Evolutionary conservation across 2,797 vertebrate species (phyloP), one percentile per base, ranked within the genome.

Genomic region (Xerus rutilus): DNA sequence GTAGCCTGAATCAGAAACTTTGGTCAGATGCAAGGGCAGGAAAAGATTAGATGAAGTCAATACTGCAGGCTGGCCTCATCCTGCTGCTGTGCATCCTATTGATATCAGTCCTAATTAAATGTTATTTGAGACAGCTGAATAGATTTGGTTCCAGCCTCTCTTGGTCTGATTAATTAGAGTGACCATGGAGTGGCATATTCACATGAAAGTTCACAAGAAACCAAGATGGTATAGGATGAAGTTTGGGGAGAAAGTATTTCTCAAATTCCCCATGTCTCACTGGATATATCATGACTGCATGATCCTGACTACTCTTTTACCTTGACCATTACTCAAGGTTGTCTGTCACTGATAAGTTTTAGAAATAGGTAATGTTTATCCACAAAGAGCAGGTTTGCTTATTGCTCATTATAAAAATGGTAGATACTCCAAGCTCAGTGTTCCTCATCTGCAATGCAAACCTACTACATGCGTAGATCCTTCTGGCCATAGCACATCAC

Each of bases 101-200:
- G 73, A 72, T 67, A 65, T 20, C 25, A 91, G 59, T 62, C 20
- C 11, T 25, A 94, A 83, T 43, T 89, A 90, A 86, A 92, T 69
- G 65, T 32, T 67, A 3, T 43, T 49, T 21, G n/a, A 96, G 78
- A 54, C 15, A 89, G 45, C 21, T 70, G 45, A 86, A 54, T 9
- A 77, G 67, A 94, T 77, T 52, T 82, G 78, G 70, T 59, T 83
- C 86, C 43, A 62, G 39, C 13, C n/a, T 77, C 86, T 82, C 67
- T 18, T 92, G 25, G 39, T 78, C 20, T 20, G 25, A 89, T 73
- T 94, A 67, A 65, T 77, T 86, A 81, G 21, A 90, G 11, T 87
- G 64, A 77, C 69, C 32, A 32, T 3, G 1, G 57, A 39, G 57
- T 86, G 52, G 30, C 32, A 91, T 25, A 72, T 39, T 52, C 52